Conservation (phyloP, 2,888 invertebrate species). For the Mesorhabditis belari region DNA sequence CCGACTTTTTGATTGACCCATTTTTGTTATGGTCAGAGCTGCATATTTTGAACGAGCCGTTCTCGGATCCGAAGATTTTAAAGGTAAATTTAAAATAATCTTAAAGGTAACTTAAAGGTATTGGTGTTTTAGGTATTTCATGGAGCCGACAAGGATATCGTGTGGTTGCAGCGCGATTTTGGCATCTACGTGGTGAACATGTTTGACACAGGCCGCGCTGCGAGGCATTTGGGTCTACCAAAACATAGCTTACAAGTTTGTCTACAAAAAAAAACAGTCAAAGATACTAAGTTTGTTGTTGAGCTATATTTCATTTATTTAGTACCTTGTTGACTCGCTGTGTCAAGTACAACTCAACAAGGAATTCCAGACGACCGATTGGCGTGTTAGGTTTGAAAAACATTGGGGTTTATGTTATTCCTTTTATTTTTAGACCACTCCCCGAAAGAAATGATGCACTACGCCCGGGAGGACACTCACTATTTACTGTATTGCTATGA, state of each 20-base stretch:
- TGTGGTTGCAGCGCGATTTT: constrained; percentile 91
- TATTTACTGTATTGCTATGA: constrained; percentile 84
- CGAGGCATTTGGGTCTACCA: constrained; percentile 26
- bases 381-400: constrained; percentile 76
- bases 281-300: too few relatives aligned
- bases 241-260: neutral
- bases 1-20: constrained; percentile 84
- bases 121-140: constrained; percentile 70
- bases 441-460: constrained; percentile 71
- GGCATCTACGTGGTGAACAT: constrained; percentile 89
- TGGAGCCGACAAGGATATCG: constrained; percentile 77
- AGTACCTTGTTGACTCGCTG: neutral
- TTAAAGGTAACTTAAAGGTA: neutral
- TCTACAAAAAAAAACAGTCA: too few relatives aligned
- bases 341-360: constrained; percentile 70
- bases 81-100: constrained; percentile 62
- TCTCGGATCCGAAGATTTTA: constrained; percentile 78
- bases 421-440: too few relatives aligned
- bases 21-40: constrained; percentile 75
- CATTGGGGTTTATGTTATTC: too few relatives aligned
- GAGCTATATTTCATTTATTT: neutral
- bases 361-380: constrained; percentile 85
- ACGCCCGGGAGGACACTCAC: constrained; percentile 90
- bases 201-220: constrained; percentile 72
- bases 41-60: constrained; percentile 75